phyloP scores from a whole-genome alignment of 1,140 invertebrate genomes.

The Apis mellifera region DNA sequence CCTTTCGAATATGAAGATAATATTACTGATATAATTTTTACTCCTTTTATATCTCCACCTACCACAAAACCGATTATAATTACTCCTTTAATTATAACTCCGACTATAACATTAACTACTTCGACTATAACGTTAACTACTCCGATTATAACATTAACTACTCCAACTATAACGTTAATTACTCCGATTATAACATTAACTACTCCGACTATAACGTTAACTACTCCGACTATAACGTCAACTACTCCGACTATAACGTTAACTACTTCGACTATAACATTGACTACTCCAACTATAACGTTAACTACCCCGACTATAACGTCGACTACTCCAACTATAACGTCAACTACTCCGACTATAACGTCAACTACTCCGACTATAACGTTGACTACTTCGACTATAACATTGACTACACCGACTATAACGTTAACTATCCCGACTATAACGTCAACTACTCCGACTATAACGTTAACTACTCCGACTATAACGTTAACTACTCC shows the following conservation, averaged over 20 bases:
- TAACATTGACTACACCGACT: background rate
- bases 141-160: background rate
- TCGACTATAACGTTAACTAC: no score
- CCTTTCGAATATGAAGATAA: constrained; percentile 5
- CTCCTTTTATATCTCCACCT: no score
- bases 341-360: no score
- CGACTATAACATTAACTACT: background rate
- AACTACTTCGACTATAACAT: background rate
- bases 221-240: background rate
- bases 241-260: background rate
- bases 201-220: no score
- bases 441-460: no score
- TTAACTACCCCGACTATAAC: background rate
- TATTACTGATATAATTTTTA: background rate
- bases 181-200: background rate
- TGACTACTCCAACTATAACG: background rate
- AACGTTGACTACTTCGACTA: background rate
- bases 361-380: no score
- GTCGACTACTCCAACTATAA: no score
- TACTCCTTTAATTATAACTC: background rate
- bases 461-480: no score
- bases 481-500: background rate
- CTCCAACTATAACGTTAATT: no score
- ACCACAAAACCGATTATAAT: no score
- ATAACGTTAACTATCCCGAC: no score